Conservation (phyloP, 2,797 vertebrate species). For the Dicrostonyx torquatus region DNA sequence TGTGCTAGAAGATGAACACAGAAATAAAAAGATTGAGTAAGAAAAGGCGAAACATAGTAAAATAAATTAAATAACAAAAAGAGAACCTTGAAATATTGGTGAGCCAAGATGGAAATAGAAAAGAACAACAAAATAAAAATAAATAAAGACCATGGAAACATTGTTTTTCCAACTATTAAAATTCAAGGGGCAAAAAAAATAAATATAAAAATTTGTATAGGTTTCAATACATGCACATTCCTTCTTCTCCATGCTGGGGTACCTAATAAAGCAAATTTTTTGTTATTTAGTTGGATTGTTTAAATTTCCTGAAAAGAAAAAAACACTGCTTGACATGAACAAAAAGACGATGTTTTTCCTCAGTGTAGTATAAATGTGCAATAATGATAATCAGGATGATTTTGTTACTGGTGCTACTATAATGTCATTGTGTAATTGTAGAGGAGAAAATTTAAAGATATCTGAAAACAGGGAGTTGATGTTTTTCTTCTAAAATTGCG, state of each 20-base stretch:
- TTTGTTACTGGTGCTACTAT: slow-evolving; percentile 1
- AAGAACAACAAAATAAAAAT: neutral
- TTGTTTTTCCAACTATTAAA: slow-evolving; percentile 47
- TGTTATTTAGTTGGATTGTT: slow-evolving; percentile 50
- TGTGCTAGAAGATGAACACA: neutral
- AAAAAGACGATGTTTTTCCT: slow-evolving; percentile 9
- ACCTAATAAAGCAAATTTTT: slow-evolving; percentile 45
- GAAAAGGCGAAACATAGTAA: too few species aligned
- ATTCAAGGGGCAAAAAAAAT: neutral
- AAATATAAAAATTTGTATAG: slow-evolving; percentile 1
- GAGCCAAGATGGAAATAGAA: neutral
- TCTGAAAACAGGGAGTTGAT: slow-evolving; percentile 40
- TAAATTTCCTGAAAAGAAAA: slow-evolving; percentile 48
- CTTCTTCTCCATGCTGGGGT: slow-evolving; percentile 23
- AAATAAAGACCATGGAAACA: neutral
- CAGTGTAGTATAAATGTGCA: neutral
- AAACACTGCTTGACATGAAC: slow-evolving; percentile 8
- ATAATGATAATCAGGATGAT: slow-evolving; percentile 43
- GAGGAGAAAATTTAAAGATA: slow-evolving; percentile 35
- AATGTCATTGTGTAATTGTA: neutral
- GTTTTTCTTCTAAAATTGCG: slow-evolving; percentile 4
- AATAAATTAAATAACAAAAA: too few species aligned
- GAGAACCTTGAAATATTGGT: neutral
- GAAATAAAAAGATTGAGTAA: neutral
- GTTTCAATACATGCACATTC: slow-evolving; percentile 8